Conservation (phyloP, 2,797 vertebrate genomes). For the Onychomys torridus region DNA sequence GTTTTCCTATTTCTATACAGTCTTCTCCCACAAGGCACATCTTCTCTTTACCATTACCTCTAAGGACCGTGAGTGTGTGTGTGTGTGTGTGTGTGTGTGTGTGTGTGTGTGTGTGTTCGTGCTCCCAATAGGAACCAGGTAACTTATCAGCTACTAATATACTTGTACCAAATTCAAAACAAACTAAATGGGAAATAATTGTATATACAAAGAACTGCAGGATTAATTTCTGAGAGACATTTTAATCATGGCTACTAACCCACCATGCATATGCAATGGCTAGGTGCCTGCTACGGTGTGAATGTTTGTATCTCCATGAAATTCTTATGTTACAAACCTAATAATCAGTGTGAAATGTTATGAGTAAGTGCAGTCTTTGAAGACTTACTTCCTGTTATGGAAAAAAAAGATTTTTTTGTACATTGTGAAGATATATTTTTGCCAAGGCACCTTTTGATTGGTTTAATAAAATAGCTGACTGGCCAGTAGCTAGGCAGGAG, state of each 20-base stretch:
- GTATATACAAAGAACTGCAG: background rate
- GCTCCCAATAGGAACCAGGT: background rate
- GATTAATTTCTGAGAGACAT: background rate
- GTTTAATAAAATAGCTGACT: too few relatives aligned
- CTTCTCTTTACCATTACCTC: background rate
- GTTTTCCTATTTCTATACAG: background rate
- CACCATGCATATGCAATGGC: background rate
- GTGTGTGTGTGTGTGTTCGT: too few relatives aligned
- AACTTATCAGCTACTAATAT: background rate
- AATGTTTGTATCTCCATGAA: background rate
- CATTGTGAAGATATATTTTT: too few relatives aligned
- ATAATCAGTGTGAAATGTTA: background rate
- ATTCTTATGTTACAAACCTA: background rate
- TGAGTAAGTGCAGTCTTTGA: background rate
- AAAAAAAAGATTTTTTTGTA: too few relatives aligned
- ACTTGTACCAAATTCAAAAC: conserved; percentile 15
- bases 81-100: too few relatives aligned
- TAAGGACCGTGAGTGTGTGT: background rate
- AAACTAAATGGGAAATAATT: background rate
- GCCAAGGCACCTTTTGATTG: too few relatives aligned
- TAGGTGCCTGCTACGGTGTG: background rate
- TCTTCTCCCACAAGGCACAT: background rate
- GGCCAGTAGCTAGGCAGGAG: too few relatives aligned
- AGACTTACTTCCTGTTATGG: too few relatives aligned
- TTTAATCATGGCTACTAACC: background rate